Evolutionary conservation across 2,113 vertebrate species (phyloP).

Genomic region (Todiramphus saurophagus): DNA sequence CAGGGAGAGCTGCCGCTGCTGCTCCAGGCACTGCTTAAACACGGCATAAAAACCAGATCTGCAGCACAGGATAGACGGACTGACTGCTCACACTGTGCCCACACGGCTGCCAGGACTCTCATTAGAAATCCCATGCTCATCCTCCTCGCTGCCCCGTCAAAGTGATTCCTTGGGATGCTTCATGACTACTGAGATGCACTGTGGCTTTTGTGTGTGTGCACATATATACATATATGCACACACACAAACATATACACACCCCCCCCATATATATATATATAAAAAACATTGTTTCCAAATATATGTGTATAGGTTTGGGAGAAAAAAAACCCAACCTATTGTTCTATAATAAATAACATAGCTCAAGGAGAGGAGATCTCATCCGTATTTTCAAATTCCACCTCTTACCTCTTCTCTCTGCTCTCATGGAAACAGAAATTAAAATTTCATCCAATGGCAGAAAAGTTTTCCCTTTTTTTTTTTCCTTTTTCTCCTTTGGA

Average conservation of each 20-base stretch:
- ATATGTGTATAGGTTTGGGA: neutral
- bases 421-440: neutral
- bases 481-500: neutral
- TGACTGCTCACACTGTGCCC: neutral
- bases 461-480: neutral
- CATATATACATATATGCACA: accelerated
- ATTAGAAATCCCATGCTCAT: neutral
- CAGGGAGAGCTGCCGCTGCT: neutral
- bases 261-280: neutral
- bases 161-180: neutral
- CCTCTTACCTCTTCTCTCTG: neutral
- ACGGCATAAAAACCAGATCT: neutral
- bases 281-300: neutral
- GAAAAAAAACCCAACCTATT: neutral
- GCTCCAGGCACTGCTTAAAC: neutral
- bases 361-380: neutral
- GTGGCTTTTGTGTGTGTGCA: no score
- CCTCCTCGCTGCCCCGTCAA: neutral
- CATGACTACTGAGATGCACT: neutral
- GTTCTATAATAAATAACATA: neutral
- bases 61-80: neutral
- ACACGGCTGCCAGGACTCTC: neutral
- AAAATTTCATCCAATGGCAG: neutral
- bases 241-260: accelerated
- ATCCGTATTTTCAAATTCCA: neutral